Conservation (phyloP, 1,140 invertebrate species). For the Parasteatoda tepidariorum region DNA sequence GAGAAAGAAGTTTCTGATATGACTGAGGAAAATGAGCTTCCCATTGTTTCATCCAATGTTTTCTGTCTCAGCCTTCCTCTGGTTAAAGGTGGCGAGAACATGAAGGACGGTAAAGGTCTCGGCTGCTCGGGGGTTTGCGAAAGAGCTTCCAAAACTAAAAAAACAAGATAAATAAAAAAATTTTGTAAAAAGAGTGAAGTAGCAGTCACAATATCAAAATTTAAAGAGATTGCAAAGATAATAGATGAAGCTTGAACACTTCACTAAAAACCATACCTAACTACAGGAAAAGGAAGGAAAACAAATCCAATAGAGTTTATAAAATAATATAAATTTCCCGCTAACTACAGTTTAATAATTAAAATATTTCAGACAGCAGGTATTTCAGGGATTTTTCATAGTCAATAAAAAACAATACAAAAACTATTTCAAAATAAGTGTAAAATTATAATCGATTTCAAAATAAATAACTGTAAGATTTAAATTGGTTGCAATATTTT, state of each 20-base stretch:
- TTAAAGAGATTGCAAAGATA: neutral
- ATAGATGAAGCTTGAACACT: neutral
- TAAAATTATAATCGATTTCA: no score
- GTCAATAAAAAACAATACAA: no score
- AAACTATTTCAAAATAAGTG: no score
- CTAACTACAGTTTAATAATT: no score
- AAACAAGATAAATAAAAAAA: neutral
- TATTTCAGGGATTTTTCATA: no score
- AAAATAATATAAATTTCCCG: no score
- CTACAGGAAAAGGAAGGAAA: no score
- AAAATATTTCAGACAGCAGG: no score
- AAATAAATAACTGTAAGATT: no score
- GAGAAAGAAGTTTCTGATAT: neutral
- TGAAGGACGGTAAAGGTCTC: conserved; percentile 1
- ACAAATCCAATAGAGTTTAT: no score
- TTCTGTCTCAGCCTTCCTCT: conserved; percentile 31
- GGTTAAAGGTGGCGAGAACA: conserved; percentile 51
- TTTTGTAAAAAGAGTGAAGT: neutral
- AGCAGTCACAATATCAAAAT: neutral
- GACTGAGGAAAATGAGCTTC: conserved; percentile 27
- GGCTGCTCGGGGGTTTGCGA: conserved; percentile 9
- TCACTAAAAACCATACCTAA: neutral
- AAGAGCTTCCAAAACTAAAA: conserved; percentile 33
- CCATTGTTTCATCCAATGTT: conserved; percentile 15
- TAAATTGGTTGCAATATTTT: no score